A percentile compares a stretch with the other conserved stretches of the same genome.
These are phyloP conservation scores for Cerastis leucographa DNA, from an alignment of 2,888 invertebrate species.

Conservation along the genomic window DNA sequence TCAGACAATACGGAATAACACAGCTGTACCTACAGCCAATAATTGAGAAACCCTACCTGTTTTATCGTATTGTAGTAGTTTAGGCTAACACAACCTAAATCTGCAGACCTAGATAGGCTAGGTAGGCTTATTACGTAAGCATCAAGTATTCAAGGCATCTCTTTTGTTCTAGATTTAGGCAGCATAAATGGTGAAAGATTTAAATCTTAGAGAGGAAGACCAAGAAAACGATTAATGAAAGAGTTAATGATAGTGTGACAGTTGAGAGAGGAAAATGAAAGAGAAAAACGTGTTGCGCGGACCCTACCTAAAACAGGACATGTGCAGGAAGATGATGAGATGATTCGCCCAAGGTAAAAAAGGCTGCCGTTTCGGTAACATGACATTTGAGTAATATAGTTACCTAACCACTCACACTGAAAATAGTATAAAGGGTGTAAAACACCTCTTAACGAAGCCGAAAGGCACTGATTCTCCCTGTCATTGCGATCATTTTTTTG, in stretches of 20 bases:
- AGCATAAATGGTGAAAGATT: background rate
- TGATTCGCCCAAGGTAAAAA: background rate
- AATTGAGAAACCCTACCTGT: slow-evolving; percentile 1
- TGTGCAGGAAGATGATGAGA: too few relatives aligned
- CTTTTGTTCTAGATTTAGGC: slow-evolving; percentile 45
- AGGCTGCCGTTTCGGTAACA: background rate
- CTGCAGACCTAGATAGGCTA: slow-evolving; percentile 12
- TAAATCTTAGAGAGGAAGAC: background rate
- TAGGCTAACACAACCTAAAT: background rate
- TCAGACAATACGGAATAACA: background rate
- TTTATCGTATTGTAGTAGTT: slow-evolving; percentile 19
- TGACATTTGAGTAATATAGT: background rate
- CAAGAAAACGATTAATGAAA: too few relatives aligned
- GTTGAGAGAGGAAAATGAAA: too few relatives aligned
- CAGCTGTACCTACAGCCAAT: background rate
- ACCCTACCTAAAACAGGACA: too few relatives aligned
- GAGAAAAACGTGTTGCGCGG: too few relatives aligned
- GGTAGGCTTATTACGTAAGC: slow-evolving; percentile 7
- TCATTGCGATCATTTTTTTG: too few relatives aligned
- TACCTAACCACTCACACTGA: background rate
- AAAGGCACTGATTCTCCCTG: too few relatives aligned
- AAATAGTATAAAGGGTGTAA: too few relatives aligned
- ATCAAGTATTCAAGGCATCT: slow-evolving; percentile 55
- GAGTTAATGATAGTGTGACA: too few relatives aligned
- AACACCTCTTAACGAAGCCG: too few relatives aligned